phyloP scores from a whole-genome alignment of 1,140 invertebrate species.

The Drosophila lowei region DNA sequence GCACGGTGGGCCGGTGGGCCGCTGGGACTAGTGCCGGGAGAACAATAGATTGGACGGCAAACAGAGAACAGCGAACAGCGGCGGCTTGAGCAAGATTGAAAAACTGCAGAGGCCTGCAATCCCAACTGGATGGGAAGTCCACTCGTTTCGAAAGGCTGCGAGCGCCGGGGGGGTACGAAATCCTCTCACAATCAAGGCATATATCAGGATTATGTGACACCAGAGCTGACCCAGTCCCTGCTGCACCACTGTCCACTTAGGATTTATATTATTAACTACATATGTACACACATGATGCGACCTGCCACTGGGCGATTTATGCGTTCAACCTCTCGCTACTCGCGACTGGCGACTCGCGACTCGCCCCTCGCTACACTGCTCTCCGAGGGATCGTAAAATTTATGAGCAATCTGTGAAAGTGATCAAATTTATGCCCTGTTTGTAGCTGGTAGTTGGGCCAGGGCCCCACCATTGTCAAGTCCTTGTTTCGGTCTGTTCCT shows the following conservation, averaged over 20 bases:
- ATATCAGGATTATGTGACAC: conserved; percentile 34
- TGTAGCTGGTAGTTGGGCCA: conserved; percentile 9
- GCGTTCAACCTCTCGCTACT: neutral
- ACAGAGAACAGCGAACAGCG: too few relatives aligned
- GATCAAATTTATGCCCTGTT: conserved; percentile 50
- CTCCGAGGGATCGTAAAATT: conserved; percentile 53
- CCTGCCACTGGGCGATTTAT: conserved; percentile 38
- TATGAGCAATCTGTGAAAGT: conserved; percentile 61
- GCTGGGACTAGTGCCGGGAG: conserved; percentile 9
- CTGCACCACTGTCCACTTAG: neutral
- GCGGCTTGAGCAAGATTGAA: neutral
- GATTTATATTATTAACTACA: conserved; percentile 11
- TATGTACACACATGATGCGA: conserved; percentile 15
- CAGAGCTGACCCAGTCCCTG: conserved; percentile 14
- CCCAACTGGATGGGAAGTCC: neutral
- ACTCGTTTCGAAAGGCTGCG: neutral
- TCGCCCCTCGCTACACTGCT: neutral
- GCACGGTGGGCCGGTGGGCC: conserved; percentile 26
- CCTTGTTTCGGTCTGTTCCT: too few relatives aligned
- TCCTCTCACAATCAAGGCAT: conserved; percentile 7
- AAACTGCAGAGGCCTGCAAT: conserved; percentile 12
- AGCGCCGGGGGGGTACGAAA: too few relatives aligned
- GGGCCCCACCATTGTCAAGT: conserved; percentile 3
- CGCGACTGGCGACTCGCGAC: neutral
- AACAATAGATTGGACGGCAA: conserved; percentile 3